Evolutionary conservation across 1,140 invertebrate species (phyloP), one percentile per base, ranked within the genome.

Genomic region (Gonioctena quinquepunctata): DNA sequence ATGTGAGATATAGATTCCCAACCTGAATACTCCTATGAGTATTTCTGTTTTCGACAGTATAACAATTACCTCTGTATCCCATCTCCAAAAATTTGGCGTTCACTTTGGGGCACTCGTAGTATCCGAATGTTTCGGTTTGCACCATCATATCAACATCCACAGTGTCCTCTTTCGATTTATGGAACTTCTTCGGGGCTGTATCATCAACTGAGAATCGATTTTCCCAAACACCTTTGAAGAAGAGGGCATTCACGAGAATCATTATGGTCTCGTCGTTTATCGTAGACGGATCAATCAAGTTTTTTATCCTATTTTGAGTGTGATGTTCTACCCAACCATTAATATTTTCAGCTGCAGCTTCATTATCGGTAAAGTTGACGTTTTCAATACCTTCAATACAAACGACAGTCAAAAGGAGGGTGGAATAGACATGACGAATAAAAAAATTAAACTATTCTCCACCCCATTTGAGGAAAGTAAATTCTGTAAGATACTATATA

Each of bases 231-330:
- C 70, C 80, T 23, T 94, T 95, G 82, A 96, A 96, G 80, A 95
- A 94, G 23, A 96, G 84, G 8, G 93, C 93, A 83, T 96, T 96
- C 0, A 94, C 83, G 1, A 96, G 83, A 8, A 96, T 86, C 19
- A 94, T 66, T 63, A 82, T 87, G 72, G 88, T 90, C 21, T 86
- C 76, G 13, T 81, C 72, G 64, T 84, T 74, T 1, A 93, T 81
- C 70, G 80, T 83, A 74, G 86, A 88, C 77, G 82, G 68, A 21
- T 83, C 75, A 25, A 95, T 82, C 8, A 94, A 79, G 76, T 93
- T 81, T 65, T 87, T 87, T 65, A 95, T 93, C 82, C 89, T 90
- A 33, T 90, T 82, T 69, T 91, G 87, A 0, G 94, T 95, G 77
- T 90, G 86, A 11, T 85, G 75, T 77, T 90, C 87, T 0, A 94